Conservation (phyloP, 2,888 invertebrate species). For the Drosophila putrida region DNA sequence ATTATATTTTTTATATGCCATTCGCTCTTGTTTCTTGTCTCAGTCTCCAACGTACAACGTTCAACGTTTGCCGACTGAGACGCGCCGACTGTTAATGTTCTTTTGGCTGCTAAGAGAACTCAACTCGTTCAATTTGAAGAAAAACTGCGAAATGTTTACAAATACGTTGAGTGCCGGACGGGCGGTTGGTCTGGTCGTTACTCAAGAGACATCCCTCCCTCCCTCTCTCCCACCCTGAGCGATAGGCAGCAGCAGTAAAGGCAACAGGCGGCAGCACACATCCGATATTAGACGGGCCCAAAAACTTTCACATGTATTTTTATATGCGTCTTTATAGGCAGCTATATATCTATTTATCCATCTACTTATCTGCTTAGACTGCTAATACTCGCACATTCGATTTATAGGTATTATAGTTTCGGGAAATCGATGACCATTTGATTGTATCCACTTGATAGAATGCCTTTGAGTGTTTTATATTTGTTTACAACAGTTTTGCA, state of each 20-base stretch:
- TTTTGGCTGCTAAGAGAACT: constrained; percentile 45
- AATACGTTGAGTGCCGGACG: constrained; percentile 65
- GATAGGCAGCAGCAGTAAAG: constrained; percentile 11
- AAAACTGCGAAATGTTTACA: constrained; percentile 73
- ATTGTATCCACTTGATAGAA: constrained; percentile 14
- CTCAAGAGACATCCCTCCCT: constrained; percentile 59
- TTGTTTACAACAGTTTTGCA: constrained; percentile 31
- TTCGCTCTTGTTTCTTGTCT: constrained; percentile 13
- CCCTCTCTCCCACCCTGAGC: constrained; percentile 27
- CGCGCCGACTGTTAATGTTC: constrained; percentile 70
- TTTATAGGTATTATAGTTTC: constrained; percentile 30
- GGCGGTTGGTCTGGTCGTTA: constrained; percentile 49
- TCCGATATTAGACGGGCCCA: constrained; percentile 15
- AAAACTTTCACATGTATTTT: constrained; percentile 53
- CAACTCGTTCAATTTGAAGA: constrained; percentile 53
- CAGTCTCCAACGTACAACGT: constrained; percentile 11
- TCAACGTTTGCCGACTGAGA: constrained; percentile 30
- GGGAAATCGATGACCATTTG: constrained; percentile 34
- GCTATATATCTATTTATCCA: constrained; percentile 39
- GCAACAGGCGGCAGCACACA: constrained; percentile 8
- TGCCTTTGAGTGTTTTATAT: constrained; percentile 10
- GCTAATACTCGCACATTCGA: constrained; percentile 7
- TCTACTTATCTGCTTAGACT: constrained; percentile 41
- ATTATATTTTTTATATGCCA: constrained; percentile 15
- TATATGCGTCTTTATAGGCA: constrained; percentile 68